phyloP scores from a whole-genome alignment of 2,797 vertebrate genomes.

The Gymnopithys bicolor region DNA sequence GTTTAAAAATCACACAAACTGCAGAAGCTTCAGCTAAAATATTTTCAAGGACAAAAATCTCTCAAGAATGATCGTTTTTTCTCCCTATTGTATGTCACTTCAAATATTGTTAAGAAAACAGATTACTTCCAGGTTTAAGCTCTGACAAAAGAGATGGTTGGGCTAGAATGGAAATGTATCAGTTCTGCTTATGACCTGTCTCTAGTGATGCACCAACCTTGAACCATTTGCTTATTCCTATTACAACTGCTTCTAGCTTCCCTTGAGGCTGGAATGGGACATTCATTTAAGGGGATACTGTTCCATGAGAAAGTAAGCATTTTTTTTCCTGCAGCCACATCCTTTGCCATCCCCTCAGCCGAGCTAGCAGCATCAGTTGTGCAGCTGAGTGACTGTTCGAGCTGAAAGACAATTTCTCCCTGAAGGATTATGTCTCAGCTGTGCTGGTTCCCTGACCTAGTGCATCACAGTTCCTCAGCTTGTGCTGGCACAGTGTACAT shows the following conservation, averaged over 20 bases:
- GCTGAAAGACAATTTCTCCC: not conserved
- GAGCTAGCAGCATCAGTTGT: not conserved
- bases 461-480: not conserved
- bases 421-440: not conserved
- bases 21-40: not conserved
- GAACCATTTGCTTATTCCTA: slow-evolving; percentile 9
- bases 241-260: not conserved
- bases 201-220: not conserved
- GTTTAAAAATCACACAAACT: not conserved
- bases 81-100: not conserved
- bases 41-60: slow-evolving; percentile 23
- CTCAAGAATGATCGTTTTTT: not conserved
- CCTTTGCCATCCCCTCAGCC: not conserved
- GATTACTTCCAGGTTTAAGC: not conserved
- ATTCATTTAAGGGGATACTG: not conserved
- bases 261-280: not conserved
- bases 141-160: not conserved
- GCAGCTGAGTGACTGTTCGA: not conserved
- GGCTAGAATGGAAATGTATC: not conserved
- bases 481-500: not conserved
- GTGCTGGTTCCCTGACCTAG: not conserved
- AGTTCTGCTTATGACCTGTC: not conserved
- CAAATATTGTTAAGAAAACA: not conserved
- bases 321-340: not conserved
- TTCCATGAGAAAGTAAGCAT: not conserved